Conservation (phyloP, 92 coral and sea anemone species). For the Umimayanthus chanpuru region DNA sequence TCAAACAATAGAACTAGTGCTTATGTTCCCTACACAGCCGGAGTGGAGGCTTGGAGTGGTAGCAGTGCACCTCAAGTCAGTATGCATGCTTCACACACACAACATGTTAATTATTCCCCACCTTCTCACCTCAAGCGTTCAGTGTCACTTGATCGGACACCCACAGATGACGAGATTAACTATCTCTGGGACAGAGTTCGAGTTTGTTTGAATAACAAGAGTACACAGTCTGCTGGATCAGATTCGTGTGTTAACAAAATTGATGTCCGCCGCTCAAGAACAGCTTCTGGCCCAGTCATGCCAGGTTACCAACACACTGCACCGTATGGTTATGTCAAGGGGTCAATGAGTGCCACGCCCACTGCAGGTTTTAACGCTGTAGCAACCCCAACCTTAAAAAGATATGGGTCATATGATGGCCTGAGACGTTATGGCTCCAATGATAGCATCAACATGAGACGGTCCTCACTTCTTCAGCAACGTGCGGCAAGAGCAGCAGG, state of each 20-base stretch:
- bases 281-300: constrained; percentile 61
- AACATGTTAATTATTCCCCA: constrained; percentile 15
- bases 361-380: neutral
- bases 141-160: constrained; percentile 82
- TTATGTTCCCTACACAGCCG: constrained; percentile 36
- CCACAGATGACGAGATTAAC: constrained; percentile 96
- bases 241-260: constrained; percentile 91
- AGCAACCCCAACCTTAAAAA: constrained; percentile 24
- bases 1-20: constrained; percentile 1
- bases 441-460: constrained; percentile 75
- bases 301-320: neutral
- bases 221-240: constrained; percentile 87
- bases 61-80: constrained; percentile 8
- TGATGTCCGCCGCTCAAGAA: constrained; percentile 85
- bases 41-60: constrained; percentile 29
- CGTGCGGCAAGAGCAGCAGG: constrained; percentile 71
- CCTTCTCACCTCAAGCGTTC: constrained; percentile 61
- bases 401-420: constrained; percentile 91
- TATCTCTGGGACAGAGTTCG: constrained; percentile 97
- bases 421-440: constrained; percentile 79
- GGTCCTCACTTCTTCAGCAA: constrained; percentile 81
- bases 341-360: neutral
- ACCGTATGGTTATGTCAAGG: neutral
- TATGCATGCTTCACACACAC: neutral
- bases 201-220: constrained; percentile 78